A percentile compares a stretch with the other conserved stretches of the same genome.
phyloP scores from a whole-genome alignment of 2,888 invertebrate genomes.

The Glyphotaelius pellucidus region DNA sequence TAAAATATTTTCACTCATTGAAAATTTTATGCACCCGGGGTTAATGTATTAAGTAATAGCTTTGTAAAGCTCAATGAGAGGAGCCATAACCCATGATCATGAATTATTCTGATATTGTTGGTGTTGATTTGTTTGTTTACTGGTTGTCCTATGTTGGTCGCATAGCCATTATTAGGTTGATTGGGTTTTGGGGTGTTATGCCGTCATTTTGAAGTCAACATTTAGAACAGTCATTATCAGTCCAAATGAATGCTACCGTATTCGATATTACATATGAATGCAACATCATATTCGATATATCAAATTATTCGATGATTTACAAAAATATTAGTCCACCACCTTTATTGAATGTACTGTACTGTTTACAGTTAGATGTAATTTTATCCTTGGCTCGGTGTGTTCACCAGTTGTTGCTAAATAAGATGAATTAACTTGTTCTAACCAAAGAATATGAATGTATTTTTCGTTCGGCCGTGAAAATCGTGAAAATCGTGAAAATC shows the following conservation, averaged over 20 bases:
- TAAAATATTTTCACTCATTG: background rate
- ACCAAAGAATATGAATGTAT: background rate
- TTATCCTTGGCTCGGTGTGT: background rate
- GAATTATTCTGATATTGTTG: background rate
- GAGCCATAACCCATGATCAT: background rate
- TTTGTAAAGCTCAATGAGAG: too few species aligned
- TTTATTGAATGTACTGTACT: background rate
- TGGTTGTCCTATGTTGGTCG: background rate
- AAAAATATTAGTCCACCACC: background rate
- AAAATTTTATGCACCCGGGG: background rate
- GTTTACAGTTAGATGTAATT: background rate
- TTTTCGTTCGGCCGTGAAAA: background rate
- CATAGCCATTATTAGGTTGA: background rate
- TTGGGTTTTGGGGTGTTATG: background rate
- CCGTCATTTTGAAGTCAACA: background rate
- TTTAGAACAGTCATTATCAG: background rate
- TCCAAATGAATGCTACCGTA: background rate
- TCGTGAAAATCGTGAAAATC: background rate
- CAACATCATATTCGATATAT: too few species aligned
- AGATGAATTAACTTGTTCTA: background rate
- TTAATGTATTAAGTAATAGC: background rate
- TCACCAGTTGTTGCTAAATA: background rate
- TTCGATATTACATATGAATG: too few species aligned
- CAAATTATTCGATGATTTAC: too few species aligned
- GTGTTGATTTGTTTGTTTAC: background rate